Base-by-base conservation (phyloP, 2,888 invertebrate species). In the Oegoconia quadripuncta region DNA sequence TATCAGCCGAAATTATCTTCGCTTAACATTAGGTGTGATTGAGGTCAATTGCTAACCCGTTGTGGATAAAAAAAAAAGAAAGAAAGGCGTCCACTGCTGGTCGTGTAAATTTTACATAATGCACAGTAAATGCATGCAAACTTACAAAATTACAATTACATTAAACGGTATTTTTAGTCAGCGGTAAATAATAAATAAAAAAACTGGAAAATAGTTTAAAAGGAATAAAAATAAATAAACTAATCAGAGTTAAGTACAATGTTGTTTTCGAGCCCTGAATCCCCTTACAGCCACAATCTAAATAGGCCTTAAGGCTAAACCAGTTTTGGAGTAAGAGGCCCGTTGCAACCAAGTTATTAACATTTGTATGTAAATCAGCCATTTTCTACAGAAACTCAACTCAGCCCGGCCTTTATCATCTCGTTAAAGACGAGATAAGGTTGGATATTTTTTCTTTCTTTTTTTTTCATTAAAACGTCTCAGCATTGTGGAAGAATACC, bases 331-430 rank as follows among this genome's bases (percentile, higher is more conserved):
- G 50, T 49, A 50, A 56, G 55, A 57, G 52, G 44, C 57, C 55
- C 54, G 41, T 47, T 54, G 59, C 63, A 64, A 66, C 70, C 72
- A 72, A 76, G 77, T 76, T 81, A 80, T 80, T 73, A 79, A 72
- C 75, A 80, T 82, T 82, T 66, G 76, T 78, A 83, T 83, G 82
- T 74, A 79, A 83, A 81, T 82, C 69, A 73, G 74, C 68, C 63
- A 58, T 68, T 71, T 68, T 69, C 67, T 53, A 56, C 60, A 65
- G 72, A 61, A 64, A 57, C 67, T 68, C 72, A 52, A 68, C 65
- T 67, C 76, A 68, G 68, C 68, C 62, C 54, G 64, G 67, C 64
- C 71, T 75, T 73, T 77, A 76, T 77, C 69, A 64, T 74, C 64
- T 72, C 68, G 68, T 73, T 72, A 74, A 71, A 66, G 62, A 61